These are phyloP conservation scores for Diachasma alloeum DNA, from an alignment of 1,140 invertebrate genomes.

Conservation along the genomic window DNA sequence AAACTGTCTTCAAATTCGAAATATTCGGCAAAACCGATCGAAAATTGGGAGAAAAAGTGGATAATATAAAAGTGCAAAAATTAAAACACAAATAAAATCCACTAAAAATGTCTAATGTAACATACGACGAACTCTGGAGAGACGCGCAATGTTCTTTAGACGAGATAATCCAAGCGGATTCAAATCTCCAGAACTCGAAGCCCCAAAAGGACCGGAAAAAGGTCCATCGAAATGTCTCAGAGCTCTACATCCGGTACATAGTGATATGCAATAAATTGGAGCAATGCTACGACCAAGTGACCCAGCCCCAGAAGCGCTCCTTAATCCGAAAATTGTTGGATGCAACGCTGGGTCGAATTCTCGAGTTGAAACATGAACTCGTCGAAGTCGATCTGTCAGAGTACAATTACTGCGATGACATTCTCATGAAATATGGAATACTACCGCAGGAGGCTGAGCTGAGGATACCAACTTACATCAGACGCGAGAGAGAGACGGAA, in stretches of 20 bases:
- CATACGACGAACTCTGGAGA: slow-evolving; percentile 75
- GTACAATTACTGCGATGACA: slow-evolving; percentile 86
- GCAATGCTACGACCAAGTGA: slow-evolving; percentile 86
- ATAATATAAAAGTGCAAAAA: too few relatives aligned
- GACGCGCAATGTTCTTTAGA: slow-evolving; percentile 71
- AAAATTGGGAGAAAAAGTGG: too few relatives aligned
- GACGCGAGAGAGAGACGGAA: slow-evolving; percentile 72
- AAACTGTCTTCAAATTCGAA: too few relatives aligned
- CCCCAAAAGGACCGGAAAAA: slow-evolving; percentile 70
- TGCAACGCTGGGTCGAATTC: slow-evolving; percentile 78
- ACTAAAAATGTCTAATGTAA: slow-evolving; percentile 74
- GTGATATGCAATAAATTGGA: slow-evolving; percentile 79
- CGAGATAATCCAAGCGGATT: slow-evolving; percentile 71
- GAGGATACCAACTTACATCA: slow-evolving; percentile 74
- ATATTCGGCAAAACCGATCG: too few relatives aligned
- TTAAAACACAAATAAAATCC: background rate
- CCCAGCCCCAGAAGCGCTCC: slow-evolving; percentile 91
- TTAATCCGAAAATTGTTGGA: slow-evolving; percentile 83
- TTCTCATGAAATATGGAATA: slow-evolving; percentile 68
- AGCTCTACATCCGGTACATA: slow-evolving; percentile 83
- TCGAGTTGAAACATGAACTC: slow-evolving; percentile 84
- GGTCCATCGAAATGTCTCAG: slow-evolving; percentile 68
- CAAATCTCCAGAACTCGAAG: slow-evolving; percentile 70
- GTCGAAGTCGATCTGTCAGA: slow-evolving; percentile 87
- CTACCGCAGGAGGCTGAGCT: slow-evolving; percentile 75